Percentiles rank a stretch among this genome's conserved stretches.
Evolutionary conservation across 2,113 vertebrate genomes (phyloP).

Genomic region (Steatornis caripensis): DNA sequence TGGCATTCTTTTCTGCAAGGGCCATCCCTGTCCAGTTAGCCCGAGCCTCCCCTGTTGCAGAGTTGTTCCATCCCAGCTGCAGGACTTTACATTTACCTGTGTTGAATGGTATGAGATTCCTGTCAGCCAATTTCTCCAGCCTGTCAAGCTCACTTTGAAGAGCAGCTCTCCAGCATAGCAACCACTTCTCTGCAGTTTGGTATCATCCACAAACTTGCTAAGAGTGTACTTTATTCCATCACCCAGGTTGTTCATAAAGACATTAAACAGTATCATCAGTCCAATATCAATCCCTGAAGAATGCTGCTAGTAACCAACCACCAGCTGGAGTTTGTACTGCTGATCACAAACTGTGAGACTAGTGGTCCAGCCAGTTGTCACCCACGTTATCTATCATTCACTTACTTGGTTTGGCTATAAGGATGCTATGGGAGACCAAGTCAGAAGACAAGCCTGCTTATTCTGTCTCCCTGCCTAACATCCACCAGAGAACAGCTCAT

Average conservation of each 20-base stretch:
- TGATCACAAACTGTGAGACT: neutral
- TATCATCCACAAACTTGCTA: neutral
- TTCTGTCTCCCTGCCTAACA: neutral
- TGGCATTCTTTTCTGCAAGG: neutral
- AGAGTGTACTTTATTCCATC: neutral
- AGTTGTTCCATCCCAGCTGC: neutral
- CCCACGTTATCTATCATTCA: fast-evolving
- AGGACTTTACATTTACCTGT: neutral
- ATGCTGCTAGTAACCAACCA: neutral
- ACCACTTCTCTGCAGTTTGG: neutral
- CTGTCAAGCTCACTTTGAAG: neutral
- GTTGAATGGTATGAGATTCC: neutral
- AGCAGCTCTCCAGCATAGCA: neutral
- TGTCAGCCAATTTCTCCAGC: neutral
- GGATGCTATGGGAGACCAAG: neutral
- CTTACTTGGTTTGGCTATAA: neutral
- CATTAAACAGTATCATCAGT: neutral
- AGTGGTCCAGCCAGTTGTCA: neutral
- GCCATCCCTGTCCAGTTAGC: neutral
- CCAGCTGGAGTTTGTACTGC: neutral
- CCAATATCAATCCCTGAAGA: neutral
- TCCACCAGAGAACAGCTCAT: neutral
- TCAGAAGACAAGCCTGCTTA: neutral
- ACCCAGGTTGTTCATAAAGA: neutral
- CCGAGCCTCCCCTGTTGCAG: neutral